Conservation (phyloP, 2,888 invertebrate genomes). For the Tuta absoluta region DNA sequence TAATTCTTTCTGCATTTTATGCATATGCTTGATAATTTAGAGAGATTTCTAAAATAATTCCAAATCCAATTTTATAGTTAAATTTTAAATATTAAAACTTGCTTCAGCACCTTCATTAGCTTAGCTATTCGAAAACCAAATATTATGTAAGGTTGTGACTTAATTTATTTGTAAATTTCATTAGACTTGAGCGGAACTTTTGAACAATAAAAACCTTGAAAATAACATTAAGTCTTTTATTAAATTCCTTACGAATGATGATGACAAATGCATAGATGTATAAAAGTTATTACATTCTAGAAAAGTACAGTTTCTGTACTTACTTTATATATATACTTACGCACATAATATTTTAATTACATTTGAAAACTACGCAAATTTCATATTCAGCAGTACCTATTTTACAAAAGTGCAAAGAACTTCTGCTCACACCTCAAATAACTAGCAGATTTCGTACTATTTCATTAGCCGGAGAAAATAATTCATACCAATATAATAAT, state of each 20-base stretch:
- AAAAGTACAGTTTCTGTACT: neutral
- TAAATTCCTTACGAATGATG: neutral
- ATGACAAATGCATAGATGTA: neutral
- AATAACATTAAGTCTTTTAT: slow-evolving; percentile 26
- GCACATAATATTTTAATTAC: neutral
- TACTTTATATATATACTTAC: neutral
- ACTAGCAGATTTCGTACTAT: neutral
- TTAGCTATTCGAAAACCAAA: slow-evolving; percentile 26
- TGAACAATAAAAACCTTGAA: slow-evolving; percentile 24
- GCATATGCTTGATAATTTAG: too few species aligned
- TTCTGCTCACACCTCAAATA: neutral
- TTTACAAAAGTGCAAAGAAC: neutral
- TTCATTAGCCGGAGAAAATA: too few species aligned
- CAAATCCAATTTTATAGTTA: too few species aligned
- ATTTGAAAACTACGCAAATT: neutral
- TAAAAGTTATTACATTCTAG: neutral
- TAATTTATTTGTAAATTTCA: slow-evolving; percentile 5
- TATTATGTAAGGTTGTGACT: slow-evolving; percentile 26
- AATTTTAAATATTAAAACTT: too few species aligned
- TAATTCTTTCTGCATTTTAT: too few species aligned
- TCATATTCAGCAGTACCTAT: neutral
- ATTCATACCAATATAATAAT: too few species aligned
- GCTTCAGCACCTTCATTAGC: neutral
- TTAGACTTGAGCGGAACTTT: slow-evolving; percentile 27
- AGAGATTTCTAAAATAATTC: too few species aligned